These are phyloP conservation scores for Eucidaris tribuloides DNA, from an alignment of 35 echinoderm and acorn worm genomes.

Conservation along the genomic window DNA sequence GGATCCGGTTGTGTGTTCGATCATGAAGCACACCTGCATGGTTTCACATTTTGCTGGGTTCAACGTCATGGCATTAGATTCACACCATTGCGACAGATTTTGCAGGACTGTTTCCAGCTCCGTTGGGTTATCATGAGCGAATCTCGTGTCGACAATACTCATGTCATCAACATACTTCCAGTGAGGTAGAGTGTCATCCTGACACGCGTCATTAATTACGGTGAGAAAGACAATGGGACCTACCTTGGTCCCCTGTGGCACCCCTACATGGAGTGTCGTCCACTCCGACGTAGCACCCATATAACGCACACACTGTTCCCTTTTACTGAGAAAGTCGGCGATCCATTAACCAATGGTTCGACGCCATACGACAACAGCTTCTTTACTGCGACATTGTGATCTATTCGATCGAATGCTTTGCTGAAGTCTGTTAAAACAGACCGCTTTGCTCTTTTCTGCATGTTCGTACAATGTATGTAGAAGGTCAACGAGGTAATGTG, in stretches of 20 bases:
- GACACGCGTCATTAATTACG: not conserved
- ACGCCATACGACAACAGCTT: not conserved
- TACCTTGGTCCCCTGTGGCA: not conserved
- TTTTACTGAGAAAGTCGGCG: not conserved
- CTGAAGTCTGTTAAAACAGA: constrained; percentile 24
- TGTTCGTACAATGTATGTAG: constrained; percentile 6
- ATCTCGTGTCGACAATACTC: not conserved
- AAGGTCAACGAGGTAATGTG: constrained; percentile 10
- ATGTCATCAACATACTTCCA: constrained; percentile 22
- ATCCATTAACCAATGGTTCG: not conserved
- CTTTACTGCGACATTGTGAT: not conserved
- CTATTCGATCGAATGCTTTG: constrained; percentile 19
- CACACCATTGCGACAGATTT: too few species aligned
- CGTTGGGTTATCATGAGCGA: too few species aligned
- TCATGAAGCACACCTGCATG: constrained; percentile 35
- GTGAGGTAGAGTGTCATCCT: not conserved
- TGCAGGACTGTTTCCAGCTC: too few species aligned
- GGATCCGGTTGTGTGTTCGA: not conserved
- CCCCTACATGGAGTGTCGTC: not conserved
- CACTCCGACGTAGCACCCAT: constrained; percentile 6
- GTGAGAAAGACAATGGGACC: constrained; percentile 20
- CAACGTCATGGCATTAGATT: too few species aligned
- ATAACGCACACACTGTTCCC: constrained; percentile 16
- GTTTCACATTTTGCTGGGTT: constrained; percentile 51
- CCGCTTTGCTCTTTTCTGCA: not conserved